These are phyloP conservation scores for Percina caprodes DNA, from an alignment of 2,113 vertebrate species.

Conservation along the genomic window DNA sequence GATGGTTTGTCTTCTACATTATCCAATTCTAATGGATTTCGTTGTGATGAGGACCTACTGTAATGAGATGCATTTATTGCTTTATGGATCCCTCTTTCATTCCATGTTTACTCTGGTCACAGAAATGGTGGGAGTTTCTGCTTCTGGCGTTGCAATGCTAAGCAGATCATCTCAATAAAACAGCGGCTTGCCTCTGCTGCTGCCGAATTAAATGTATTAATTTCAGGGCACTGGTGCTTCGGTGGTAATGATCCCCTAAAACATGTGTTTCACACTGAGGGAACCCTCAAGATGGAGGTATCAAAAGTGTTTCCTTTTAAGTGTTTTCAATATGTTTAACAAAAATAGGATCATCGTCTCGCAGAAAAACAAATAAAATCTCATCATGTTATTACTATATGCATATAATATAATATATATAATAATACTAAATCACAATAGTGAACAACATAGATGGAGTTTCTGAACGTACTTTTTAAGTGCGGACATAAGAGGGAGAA, in stretches of 20 bases:
- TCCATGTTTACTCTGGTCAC: conserved; percentile 24
- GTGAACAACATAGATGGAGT: background rate
- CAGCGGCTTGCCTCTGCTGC: background rate
- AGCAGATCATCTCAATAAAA: conserved; percentile 22
- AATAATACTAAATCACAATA: background rate
- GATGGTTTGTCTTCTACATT: background rate
- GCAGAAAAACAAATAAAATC: background rate
- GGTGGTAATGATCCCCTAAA: conserved; percentile 26
- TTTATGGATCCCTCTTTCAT: conserved; percentile 16
- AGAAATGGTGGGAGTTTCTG: background rate
- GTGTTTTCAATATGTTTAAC: conserved; percentile 1
- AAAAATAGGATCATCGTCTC: background rate
- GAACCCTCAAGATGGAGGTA: background rate
- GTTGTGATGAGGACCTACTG: background rate
- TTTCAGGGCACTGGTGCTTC: background rate
- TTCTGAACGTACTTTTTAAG: conserved; percentile 5
- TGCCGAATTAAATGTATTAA: background rate
- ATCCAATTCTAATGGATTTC: conserved; percentile 11
- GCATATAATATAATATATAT: too few species aligned
- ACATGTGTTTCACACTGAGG: conserved; percentile 10
- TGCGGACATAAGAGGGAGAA: conserved; percentile 5
- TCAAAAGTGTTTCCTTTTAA: background rate
- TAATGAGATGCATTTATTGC: conserved; percentile 19
- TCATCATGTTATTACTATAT: background rate
- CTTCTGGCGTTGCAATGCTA: conserved; percentile 1